Percentiles rank a stretch among this genome's conserved stretches.
phyloP scores from a whole-genome alignment of 2,797 vertebrate species.

The Linurgus olivaceus region DNA sequence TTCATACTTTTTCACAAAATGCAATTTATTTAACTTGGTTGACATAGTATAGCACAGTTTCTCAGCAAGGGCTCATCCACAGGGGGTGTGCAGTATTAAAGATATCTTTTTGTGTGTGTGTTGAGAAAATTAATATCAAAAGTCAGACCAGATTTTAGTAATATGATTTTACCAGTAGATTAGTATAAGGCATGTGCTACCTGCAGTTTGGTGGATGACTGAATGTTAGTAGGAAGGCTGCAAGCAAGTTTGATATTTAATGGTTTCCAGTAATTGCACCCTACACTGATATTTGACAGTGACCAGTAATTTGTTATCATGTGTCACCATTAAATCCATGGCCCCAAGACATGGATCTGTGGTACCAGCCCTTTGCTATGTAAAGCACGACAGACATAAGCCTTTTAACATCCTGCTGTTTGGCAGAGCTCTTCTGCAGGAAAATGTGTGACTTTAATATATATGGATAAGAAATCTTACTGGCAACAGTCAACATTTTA shows the following conservation, averaged over 20 bases:
- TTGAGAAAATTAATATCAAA: not conserved
- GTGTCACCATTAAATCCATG: not conserved
- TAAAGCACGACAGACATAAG: not conserved
- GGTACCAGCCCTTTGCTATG: not conserved
- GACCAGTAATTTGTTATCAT: not conserved
- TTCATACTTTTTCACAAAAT: not conserved
- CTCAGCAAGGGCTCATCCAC: not conserved
- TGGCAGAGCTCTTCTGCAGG: not conserved
- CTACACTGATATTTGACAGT: not conserved
- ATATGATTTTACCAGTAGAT: not conserved
- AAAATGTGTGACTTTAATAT: not conserved
- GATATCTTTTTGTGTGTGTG: not conserved
- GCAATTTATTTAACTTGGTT: not conserved
- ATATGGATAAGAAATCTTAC: not conserved
- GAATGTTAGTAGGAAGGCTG: not conserved
- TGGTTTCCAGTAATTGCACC: not conserved
- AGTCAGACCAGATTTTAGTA: not conserved
- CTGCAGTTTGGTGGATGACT: not conserved
- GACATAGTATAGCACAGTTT: not conserved
- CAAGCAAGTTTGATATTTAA: not conserved
- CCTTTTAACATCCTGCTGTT: fast-evolving
- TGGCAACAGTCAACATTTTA: not conserved
- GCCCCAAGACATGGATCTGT: not conserved
- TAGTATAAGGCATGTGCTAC: not conserved
- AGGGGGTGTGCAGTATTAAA: not conserved